Evolutionary conservation across 2,888 invertebrate genomes (phyloP).

Genomic region (Noctua janthe): DNA sequence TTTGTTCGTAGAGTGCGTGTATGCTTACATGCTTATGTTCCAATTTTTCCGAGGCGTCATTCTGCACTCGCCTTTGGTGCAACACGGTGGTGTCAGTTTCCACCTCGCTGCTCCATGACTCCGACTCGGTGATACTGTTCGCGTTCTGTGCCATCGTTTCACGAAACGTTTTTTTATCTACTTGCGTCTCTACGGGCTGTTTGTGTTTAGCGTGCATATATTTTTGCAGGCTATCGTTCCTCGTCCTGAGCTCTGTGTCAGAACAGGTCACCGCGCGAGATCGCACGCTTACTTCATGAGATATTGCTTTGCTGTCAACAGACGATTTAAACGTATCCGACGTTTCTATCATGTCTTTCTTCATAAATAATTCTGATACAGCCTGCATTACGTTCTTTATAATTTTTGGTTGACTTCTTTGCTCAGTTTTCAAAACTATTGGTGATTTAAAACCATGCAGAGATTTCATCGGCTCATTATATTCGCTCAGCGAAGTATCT

Average conservation of each 20-base stretch:
- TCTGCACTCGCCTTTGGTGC: neutral
- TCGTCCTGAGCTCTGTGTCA: constrained; percentile 41
- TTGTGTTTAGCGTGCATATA: constrained; percentile 31
- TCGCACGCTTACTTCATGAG: constrained; percentile 48
- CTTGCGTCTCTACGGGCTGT: constrained; percentile 25
- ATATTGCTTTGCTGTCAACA: constrained; percentile 56
- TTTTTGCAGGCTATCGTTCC: constrained; percentile 38
- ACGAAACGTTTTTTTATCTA: constrained; percentile 16
- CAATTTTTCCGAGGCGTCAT: constrained; percentile 22
- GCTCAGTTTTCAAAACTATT: constrained; percentile 33
- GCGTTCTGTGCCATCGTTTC: constrained; percentile 40
- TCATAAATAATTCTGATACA: constrained; percentile 72
- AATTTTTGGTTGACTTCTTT: constrained; percentile 52
- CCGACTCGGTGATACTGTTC: constrained; percentile 52
- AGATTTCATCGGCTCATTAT: constrained; percentile 61
- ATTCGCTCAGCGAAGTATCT: constrained; percentile 72
- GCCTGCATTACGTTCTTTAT: constrained; percentile 57
- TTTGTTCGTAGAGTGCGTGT: neutral
- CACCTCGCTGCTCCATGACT: constrained; percentile 63
- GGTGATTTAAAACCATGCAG: constrained; percentile 35
- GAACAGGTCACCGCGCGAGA: constrained; percentile 48
- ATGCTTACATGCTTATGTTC: constrained; percentile 60
- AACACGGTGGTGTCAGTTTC: constrained; percentile 64
- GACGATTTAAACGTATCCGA: constrained; percentile 63
- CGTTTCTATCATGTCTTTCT: constrained; percentile 64